Conservation (phyloP, 2,113 vertebrate species). For the Rutilus rutilus region DNA sequence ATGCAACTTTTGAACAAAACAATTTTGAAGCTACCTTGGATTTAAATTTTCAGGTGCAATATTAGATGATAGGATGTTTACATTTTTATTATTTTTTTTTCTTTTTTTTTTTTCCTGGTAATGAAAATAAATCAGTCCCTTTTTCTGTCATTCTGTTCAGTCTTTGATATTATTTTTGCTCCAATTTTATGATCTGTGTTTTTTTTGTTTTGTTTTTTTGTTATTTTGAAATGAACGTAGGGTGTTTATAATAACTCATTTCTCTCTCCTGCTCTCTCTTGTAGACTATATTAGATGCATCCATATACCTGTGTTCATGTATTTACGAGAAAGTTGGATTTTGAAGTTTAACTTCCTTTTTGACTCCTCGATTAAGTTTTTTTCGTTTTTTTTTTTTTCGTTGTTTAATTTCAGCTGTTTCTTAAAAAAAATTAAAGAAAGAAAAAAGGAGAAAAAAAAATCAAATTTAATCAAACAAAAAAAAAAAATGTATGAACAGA, state of each 20-base stretch:
- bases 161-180: conserved; percentile 39
- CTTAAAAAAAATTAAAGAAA: conserved; percentile 68
- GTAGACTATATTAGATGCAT: conserved; percentile 67
- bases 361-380: conserved; percentile 64
- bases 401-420: conserved; percentile 68
- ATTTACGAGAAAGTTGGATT: conserved; percentile 63
- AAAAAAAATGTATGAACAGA: conserved; percentile 72
- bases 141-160: conserved; percentile 43
- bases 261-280: conserved; percentile 64
- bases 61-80: conserved; percentile 63
- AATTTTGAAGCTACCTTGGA: conserved; percentile 66
- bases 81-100: neutral
- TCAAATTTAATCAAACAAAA: conserved; percentile 60
- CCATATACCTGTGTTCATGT: conserved; percentile 69
- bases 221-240: conserved; percentile 50
- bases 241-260: conserved; percentile 59
- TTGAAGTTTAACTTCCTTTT: conserved; percentile 59
- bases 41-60: conserved; percentile 66
- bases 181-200: conserved; percentile 46
- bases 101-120: conserved; percentile 41
- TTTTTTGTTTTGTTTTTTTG: conserved; percentile 47
- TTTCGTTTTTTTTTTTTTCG: conserved; percentile 63
- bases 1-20: conserved; percentile 53
- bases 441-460: conserved; percentile 69
- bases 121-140: conserved; percentile 51